Percentiles rank a stretch among this genome's conserved stretches.
phyloP scores from a whole-genome alignment of 2,113 vertebrate genomes.

The Orycteropus afer region DNA sequence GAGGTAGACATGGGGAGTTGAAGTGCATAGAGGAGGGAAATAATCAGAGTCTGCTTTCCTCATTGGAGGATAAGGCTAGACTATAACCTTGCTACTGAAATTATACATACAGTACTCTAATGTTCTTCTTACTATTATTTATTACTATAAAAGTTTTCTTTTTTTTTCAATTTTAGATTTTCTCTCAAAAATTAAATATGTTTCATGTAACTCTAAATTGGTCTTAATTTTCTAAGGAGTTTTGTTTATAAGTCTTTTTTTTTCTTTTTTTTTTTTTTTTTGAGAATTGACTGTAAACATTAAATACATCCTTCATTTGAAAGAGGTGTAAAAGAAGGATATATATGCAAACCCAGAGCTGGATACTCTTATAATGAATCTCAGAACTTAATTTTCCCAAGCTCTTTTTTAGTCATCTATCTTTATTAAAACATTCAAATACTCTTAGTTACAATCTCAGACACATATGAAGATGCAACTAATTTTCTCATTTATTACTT shows the following conservation, averaged over 20 bases:
- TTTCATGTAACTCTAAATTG: background rate
- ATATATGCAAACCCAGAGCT: background rate
- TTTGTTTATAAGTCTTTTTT: background rate
- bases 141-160: background rate
- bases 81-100: background rate
- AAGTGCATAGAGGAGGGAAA: background rate
- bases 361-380: background rate
- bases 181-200: background rate
- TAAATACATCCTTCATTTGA: background rate
- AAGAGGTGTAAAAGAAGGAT: background rate
- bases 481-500: background rate
- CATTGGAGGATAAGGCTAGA: background rate
- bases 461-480: background rate
- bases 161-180: background rate
- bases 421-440: background rate
- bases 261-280: too few relatives aligned
- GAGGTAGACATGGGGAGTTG: background rate
- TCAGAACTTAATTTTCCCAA: background rate
- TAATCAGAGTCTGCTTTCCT: background rate
- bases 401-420: background rate
- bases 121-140: background rate
- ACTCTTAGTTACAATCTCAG: background rate
- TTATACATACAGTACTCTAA: background rate
- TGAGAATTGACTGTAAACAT: constrained; percentile 13
- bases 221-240: background rate